Evolutionary conservation across 2,113 vertebrate species (phyloP).

Genomic region (Mirza zaza): DNA sequence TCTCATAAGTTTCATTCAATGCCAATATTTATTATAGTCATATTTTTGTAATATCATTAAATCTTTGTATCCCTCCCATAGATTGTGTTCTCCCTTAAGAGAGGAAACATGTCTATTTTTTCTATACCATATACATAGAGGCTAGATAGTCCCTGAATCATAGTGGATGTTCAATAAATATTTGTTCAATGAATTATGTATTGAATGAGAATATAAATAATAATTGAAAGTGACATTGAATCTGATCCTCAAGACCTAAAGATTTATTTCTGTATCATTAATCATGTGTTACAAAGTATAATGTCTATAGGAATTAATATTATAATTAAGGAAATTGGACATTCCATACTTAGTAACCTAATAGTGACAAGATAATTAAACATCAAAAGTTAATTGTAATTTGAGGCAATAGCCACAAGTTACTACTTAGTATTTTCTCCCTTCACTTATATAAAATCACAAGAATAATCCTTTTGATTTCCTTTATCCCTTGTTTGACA

Average conservation of each 20-base stretch:
- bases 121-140: not conserved
- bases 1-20: no score
- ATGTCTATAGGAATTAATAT: not conserved
- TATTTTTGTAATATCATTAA: no score
- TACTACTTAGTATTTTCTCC: no score
- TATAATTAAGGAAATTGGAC: no score
- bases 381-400: no score
- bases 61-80: not conserved
- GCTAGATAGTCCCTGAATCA: not conserved
- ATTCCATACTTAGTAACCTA: no score
- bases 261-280: not conserved
- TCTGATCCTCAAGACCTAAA: not conserved
- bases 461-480: no score
- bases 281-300: not conserved
- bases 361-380: no score
- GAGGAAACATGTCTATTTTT: not conserved
- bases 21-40: no score
- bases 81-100: not conserved
- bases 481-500: no score
- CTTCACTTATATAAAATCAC: no score
- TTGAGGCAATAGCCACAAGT: no score
- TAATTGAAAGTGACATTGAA: not conserved
- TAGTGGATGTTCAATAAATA: not conserved
- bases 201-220: not conserved
- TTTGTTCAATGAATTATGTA: not conserved